A percentile compares a stretch with the other conserved stretches of the same genome.
Evolutionary conservation across 2,113 vertebrate species (phyloP).

Genomic region (Nibea coibor): DNA sequence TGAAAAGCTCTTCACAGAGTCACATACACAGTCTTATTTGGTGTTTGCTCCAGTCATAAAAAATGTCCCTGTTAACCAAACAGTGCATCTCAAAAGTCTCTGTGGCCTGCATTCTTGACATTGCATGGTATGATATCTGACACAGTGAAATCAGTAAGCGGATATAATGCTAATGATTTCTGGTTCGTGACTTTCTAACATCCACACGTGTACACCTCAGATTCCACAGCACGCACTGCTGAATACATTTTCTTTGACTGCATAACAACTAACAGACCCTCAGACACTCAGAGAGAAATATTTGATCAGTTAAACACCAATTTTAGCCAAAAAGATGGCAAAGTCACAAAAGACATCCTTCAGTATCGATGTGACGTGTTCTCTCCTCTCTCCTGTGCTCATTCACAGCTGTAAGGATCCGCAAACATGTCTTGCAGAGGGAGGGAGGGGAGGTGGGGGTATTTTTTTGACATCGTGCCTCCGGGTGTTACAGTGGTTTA

Average conservation of each 20-base stretch:
- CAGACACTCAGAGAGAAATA: not conserved
- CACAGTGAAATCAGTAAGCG: slow-evolving; percentile 3
- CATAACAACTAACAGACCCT: not conserved
- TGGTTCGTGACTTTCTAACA: not conserved
- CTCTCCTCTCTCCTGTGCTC: slow-evolving; percentile 17
- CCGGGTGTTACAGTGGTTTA: slow-evolving; percentile 75
- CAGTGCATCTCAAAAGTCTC: slow-evolving; percentile 14
- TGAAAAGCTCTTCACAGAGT: slow-evolving; percentile 37
- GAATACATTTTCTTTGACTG: not conserved
- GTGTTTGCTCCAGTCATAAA: slow-evolving; percentile 17
- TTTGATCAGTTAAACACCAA: not conserved
- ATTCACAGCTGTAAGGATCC: slow-evolving; percentile 14
- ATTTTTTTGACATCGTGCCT: slow-evolving; percentile 61
- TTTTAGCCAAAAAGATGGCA: not conserved
- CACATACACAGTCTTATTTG: not conserved
- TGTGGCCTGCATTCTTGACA: slow-evolving; percentile 5
- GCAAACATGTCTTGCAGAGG: slow-evolving; percentile 6
- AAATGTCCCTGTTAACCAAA: not conserved
- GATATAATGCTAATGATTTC: not conserved
- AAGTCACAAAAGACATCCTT: not conserved
- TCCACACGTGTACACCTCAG: not conserved
- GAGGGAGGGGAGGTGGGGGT: not conserved
- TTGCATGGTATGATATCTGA: slow-evolving; percentile 11
- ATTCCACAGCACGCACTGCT: not conserved
- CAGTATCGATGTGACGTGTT: not conserved